phyloP scores from a whole-genome alignment of 2,888 invertebrate species.

The Dromius quadrimaculatus region DNA sequence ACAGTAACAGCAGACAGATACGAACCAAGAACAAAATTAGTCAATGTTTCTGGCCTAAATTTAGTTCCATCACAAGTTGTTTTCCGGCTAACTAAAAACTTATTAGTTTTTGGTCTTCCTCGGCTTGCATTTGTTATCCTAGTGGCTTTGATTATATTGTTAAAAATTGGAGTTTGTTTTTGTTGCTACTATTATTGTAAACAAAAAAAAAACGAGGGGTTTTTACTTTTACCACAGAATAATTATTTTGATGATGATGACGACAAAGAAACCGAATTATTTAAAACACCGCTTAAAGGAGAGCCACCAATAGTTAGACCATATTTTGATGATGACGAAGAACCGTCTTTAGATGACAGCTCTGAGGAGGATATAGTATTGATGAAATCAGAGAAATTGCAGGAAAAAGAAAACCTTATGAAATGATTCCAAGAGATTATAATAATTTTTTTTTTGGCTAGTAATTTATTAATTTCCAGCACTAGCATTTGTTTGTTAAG shows the following conservation, averaged over 20 bases:
- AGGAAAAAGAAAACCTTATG: constrained; percentile 24
- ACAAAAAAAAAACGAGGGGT: constrained; percentile 66
- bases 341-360: constrained; percentile 71
- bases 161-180: constrained; percentile 68
- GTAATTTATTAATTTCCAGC: too few relatives aligned
- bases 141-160: constrained; percentile 74
- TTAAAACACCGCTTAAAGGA: constrained; percentile 64
- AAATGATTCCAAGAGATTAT: not conserved
- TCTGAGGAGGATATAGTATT: constrained; percentile 72
- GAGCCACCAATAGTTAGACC: constrained; percentile 68
- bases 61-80: constrained; percentile 72
- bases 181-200: constrained; percentile 72
- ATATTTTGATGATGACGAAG: constrained; percentile 80
- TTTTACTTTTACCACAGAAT: constrained; percentile 72
- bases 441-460: too few relatives aligned
- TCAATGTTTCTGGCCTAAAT: constrained; percentile 63
- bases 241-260: constrained; percentile 68
- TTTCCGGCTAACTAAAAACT: constrained; percentile 76
- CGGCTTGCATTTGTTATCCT: constrained; percentile 81
- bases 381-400: constrained; percentile 59
- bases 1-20: constrained; percentile 73
- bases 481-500: constrained; percentile 16
- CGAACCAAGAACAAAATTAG: constrained; percentile 68
- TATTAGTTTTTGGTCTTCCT: constrained; percentile 80
- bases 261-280: constrained; percentile 68